Conservation (phyloP, 2,797 vertebrate species). For the Pseudomugil tenellus region DNA sequence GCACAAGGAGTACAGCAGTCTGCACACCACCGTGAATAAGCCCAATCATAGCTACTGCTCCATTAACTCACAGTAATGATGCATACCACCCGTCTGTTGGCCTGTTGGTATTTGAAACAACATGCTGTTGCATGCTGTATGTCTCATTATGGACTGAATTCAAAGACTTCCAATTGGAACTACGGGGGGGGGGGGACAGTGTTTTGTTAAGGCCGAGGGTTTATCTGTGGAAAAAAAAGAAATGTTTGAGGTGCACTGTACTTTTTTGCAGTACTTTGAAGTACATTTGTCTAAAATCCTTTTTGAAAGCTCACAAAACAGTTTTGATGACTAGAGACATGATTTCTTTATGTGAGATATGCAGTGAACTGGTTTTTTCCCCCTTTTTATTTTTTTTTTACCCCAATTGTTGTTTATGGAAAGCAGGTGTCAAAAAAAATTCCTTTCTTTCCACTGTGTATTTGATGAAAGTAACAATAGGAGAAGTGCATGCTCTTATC, state of each 20-base stretch:
- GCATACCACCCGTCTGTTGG: constrained; percentile 62
- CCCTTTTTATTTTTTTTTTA: constrained; percentile 21
- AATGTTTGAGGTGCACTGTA: constrained; percentile 24
- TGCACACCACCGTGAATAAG: constrained; percentile 33
- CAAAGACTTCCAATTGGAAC: constrained; percentile 14
- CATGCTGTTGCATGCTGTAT: constrained; percentile 51
- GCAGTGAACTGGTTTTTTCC: constrained; percentile 31
- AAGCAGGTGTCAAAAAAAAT: constrained; percentile 63
- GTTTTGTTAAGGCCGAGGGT: constrained; percentile 23
- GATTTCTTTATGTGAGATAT: constrained; percentile 61
- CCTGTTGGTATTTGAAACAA: constrained; percentile 59
- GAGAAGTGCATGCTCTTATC: constrained; percentile 54
- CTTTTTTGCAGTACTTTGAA: constrained; percentile 37
- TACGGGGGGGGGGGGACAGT: constrained; percentile 33
- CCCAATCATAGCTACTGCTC: constrained; percentile 57
- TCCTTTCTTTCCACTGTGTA: constrained; percentile 52
- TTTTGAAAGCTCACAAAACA: constrained; percentile 55
- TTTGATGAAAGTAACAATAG: constrained; percentile 61
- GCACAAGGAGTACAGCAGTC: constrained; percentile 29
- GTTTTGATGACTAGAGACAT: constrained; percentile 59
- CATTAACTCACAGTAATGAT: constrained; percentile 69
- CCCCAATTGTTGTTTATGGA: constrained; percentile 66
- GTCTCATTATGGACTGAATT: constrained; percentile 41
- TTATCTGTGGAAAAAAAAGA: constrained; percentile 28
- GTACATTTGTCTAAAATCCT: constrained; percentile 59